Evolutionary conservation across 2,113 vertebrate species (phyloP).

Genomic region (Spea bombifrons): DNA sequence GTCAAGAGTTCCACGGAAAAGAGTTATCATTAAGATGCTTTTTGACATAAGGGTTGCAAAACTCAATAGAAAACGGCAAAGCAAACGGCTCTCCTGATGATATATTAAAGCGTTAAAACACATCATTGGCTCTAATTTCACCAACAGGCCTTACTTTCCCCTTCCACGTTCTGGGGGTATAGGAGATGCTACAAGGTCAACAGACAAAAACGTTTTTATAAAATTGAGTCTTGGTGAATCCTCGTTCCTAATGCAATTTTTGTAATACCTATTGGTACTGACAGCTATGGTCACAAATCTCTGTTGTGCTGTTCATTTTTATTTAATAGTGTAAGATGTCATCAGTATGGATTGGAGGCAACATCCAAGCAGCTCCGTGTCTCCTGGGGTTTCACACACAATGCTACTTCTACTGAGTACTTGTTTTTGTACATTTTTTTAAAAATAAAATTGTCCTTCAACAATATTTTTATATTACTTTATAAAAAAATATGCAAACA

Average conservation of each 20-base stretch:
- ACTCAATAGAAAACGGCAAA: constrained; percentile 13
- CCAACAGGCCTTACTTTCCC: constrained; percentile 30
- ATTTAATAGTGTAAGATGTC: constrained; percentile 71
- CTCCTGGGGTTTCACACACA: constrained; percentile 65
- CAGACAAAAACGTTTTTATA: constrained; percentile 66
- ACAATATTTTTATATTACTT: neutral
- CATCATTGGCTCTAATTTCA: constrained; percentile 31
- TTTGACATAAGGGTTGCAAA: constrained; percentile 19
- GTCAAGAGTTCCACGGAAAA: constrained; percentile 13
- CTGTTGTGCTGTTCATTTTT: constrained; percentile 73
- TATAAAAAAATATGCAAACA: too few species aligned
- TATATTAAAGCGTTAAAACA: constrained; percentile 21
- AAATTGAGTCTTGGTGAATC: constrained; percentile 75
- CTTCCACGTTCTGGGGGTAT: constrained; percentile 54
- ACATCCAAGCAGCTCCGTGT: constrained; percentile 61
- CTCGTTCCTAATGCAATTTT: constrained; percentile 76
- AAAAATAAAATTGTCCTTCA: constrained; percentile 16
- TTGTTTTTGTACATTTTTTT: neutral
- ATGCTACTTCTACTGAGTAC: constrained; percentile 29
- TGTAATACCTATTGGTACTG: constrained; percentile 68
- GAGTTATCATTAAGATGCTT: constrained; percentile 25
- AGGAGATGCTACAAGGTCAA: constrained; percentile 65
- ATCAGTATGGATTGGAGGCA: constrained; percentile 75
- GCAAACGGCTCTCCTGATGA: constrained; percentile 14
- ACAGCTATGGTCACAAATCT: constrained; percentile 68